A percentile compares a stretch with the other conserved stretches of the same genome.
phyloP scores from a whole-genome alignment of 2,888 invertebrate species.

The Bimastos eiseni region DNA sequence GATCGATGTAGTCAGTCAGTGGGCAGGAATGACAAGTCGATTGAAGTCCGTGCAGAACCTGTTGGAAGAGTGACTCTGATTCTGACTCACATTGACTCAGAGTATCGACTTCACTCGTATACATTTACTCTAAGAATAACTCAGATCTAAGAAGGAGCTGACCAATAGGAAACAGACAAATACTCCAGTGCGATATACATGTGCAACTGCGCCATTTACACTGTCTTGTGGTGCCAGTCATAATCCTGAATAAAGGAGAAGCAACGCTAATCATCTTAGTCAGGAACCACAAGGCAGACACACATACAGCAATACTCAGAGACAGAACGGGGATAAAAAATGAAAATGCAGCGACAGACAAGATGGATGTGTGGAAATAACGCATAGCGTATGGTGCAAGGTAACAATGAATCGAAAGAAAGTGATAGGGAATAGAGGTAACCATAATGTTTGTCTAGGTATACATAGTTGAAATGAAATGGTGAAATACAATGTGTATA shows the following conservation, averaged over 20 bases:
- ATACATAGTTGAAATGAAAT: not conserved
- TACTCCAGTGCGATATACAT: no score
- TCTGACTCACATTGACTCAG: conserved; percentile 22
- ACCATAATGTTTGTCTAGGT: not conserved
- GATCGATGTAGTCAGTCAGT: not conserved
- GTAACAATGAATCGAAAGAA: not conserved
- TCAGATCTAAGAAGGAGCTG: no score
- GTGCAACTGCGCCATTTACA: no score
- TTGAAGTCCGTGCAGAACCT: conserved; percentile 19
- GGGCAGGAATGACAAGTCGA: not conserved
- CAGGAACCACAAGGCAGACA: not conserved
- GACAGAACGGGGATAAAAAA: not conserved
- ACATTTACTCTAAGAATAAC: conserved; percentile 13
- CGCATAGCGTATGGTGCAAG: not conserved
- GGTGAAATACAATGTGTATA: not conserved
- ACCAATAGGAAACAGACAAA: no score
- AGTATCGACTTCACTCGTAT: not conserved
- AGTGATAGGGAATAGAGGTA: not conserved
- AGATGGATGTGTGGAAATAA: not conserved
- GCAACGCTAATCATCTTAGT: no score
- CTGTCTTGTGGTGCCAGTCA: no score
- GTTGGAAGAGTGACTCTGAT: not conserved
- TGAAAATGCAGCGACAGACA: conserved; percentile 20
- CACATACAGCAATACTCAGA: conserved; percentile 13
- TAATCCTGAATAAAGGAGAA: no score